Percentiles rank a stretch among this genome's conserved stretches.
These are phyloP conservation scores for Tragelaphus strepsiceros DNA, from an alignment of 2,113 vertebrate genomes.

Conservation along the genomic window DNA sequence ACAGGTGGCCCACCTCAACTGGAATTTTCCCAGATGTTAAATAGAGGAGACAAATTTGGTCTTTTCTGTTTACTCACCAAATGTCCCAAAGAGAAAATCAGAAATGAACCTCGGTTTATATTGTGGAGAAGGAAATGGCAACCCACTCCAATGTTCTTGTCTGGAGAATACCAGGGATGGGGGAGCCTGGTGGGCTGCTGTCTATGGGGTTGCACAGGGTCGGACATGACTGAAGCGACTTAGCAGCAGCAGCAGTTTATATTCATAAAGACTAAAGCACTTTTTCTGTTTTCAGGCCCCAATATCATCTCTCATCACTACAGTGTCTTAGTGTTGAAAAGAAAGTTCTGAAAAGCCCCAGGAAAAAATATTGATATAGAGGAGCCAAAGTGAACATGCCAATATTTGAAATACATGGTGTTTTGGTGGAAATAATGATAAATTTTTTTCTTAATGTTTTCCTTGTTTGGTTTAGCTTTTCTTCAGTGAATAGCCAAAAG, in stretches of 20 bases:
- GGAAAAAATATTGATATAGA: neutral
- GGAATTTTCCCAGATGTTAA: slow-evolving; percentile 20
- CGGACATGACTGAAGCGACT: no score
- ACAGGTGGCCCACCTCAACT: neutral
- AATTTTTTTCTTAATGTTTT: neutral
- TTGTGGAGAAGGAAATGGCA: neutral
- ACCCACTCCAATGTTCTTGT: no score
- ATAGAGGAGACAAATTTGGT: neutral
- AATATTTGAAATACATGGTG: neutral
- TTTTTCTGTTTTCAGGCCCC: neutral
- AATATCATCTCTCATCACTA: neutral
- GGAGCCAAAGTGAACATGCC: neutral
- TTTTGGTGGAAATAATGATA: neutral
- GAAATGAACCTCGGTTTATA: neutral
- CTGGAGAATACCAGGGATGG: no score
- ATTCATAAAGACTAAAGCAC: neutral
- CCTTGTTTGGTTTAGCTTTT: neutral
- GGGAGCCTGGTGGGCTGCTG: no score
- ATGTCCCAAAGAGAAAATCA: neutral
- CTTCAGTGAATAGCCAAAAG: neutral
- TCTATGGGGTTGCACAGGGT: no score
- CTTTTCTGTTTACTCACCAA: slow-evolving; percentile 16
- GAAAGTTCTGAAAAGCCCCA: neutral
- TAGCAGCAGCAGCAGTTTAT: neutral
- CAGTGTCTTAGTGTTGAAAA: neutral